phyloP scores from a whole-genome alignment of 2,113 vertebrate species.

The Henicopernis longicauda region DNA sequence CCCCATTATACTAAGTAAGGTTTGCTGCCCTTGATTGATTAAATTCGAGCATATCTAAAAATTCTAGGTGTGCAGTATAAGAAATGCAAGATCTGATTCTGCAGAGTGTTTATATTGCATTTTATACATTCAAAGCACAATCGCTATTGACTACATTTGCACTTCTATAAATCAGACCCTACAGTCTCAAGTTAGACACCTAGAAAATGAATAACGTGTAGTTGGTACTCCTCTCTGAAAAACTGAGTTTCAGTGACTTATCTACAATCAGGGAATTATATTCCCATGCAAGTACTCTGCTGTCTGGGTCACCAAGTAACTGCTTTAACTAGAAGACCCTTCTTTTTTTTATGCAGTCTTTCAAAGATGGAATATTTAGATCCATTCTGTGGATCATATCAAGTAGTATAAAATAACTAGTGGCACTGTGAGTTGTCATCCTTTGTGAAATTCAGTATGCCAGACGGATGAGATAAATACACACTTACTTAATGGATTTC shows the following conservation, averaged over 20 bases:
- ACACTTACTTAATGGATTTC: neutral
- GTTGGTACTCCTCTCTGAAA: neutral
- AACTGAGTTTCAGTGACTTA: neutral
- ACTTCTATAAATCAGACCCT: conserved; percentile 2
- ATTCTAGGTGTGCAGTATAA: neutral
- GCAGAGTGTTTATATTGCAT: neutral
- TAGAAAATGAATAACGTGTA: neutral
- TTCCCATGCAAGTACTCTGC: neutral
- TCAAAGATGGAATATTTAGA: neutral
- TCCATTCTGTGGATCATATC: neutral
- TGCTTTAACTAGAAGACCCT: neutral
- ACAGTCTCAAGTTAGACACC: neutral
- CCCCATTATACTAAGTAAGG: neutral
- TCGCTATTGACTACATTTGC: neutral
- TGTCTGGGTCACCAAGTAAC: neutral
- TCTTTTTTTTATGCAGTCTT: neutral
- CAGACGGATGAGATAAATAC: neutral
- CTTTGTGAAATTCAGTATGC: neutral
- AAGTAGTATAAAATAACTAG: neutral
- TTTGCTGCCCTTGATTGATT: neutral
- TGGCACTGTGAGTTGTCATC: neutral
- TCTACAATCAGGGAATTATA: neutral
- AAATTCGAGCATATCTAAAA: neutral
- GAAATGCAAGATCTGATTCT: neutral
- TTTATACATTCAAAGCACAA: neutral